Evolutionary conservation across 2,113 vertebrate species (phyloP), one percentile per base, ranked within the genome.

Genomic region (Xenopus borealis): DNA sequence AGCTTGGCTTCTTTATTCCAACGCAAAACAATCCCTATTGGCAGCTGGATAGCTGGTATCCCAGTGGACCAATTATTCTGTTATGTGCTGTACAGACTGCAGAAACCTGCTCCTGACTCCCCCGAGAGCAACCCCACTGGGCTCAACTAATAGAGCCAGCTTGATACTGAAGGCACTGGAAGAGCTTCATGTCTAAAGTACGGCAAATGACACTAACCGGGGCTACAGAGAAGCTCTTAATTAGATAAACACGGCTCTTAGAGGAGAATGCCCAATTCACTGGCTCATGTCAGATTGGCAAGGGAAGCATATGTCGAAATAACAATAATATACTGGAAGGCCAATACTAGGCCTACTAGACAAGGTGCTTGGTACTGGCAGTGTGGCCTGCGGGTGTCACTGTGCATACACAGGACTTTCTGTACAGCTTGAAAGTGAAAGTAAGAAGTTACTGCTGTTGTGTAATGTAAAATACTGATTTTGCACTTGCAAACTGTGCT

Each of bases 41-140:
- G 89, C 90, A 90, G 87, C 84, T 62, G 83, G 82, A 74, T 58
- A 83, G 81, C 45, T 82, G 61, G 76, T 57, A 66, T 81, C 88
- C 84, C 91, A 3, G 10, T 91, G 93, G 92, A 93, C 92, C 93
- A 96, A 96, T 96, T 96, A 95, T 80, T 80, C 82, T 79, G 72
- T 87, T 86, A 69, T 71, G 82, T 14, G 83, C 82, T 68, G 72
- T 76, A 67, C 85, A 63, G 68, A 80, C 79, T 69, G 82, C 58
- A 62, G 78, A 75, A 63, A 83, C 76, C 82, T 45, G 80, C 85
- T 78, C 79, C 82, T 63, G 27, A 66, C 62, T 72, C 87, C 82
- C 62, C 0, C 0, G 82, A 85, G 88, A 71, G 75, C 77, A 10
- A 63, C 82, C 88, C 84, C 3, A 0, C 78, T 1, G 80, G 84